These are phyloP conservation scores for Natrix natrix DNA, from an alignment of 2,797 vertebrate species.

Conservation along the genomic window DNA sequence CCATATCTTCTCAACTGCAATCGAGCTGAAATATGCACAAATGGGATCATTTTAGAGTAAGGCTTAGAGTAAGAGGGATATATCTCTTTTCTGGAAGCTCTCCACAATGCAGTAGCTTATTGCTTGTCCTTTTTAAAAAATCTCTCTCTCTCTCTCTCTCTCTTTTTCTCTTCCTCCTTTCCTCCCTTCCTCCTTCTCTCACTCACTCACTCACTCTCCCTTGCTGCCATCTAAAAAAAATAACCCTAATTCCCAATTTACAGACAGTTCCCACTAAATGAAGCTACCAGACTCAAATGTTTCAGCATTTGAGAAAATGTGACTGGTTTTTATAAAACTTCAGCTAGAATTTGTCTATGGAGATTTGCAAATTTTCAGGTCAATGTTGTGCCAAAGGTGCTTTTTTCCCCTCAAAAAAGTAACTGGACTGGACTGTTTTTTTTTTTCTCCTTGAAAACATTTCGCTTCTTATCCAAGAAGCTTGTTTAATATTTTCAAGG, in stretches of 20 bases:
- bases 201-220: slow-evolving; percentile 16
- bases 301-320: slow-evolving; percentile 35
- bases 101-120: slow-evolving; percentile 60
- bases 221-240: slow-evolving; percentile 28
- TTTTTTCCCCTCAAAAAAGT: neutral
- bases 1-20: slow-evolving; percentile 40
- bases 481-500: neutral
- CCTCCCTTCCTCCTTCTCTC: neutral
- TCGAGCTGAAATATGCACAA: slow-evolving; percentile 51
- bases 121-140: slow-evolving; percentile 64
- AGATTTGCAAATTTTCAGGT: neutral
- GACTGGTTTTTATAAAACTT: slow-evolving; percentile 18
- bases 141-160: neutral
- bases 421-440: neutral
- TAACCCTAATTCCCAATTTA: slow-evolving; percentile 43
- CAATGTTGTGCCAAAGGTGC: neutral
- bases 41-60: slow-evolving; percentile 61
- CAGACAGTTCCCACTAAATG: slow-evolving; percentile 53
- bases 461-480: neutral
- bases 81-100: slow-evolving; percentile 51
- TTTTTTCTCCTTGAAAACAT: neutral
- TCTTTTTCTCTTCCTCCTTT: neutral
- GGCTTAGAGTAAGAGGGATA: slow-evolving; percentile 70
- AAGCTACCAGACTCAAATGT: neutral
- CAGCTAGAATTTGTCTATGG: neutral